These are phyloP conservation scores for Callocephalon fimbriatum DNA, from an alignment of 2,113 vertebrate species.

Conservation along the genomic window DNA sequence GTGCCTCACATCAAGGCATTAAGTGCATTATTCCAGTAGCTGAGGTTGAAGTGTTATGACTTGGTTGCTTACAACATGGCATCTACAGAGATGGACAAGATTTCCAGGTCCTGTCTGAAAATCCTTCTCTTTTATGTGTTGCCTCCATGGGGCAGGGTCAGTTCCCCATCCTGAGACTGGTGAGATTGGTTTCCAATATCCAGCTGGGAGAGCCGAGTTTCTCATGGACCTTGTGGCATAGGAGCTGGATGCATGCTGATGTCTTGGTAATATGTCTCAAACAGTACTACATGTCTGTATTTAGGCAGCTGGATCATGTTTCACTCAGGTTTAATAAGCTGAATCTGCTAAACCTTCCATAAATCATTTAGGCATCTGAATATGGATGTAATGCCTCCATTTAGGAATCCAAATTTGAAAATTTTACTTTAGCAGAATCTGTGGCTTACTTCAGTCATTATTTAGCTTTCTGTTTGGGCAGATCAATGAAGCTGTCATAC, in stretches of 20 bases:
- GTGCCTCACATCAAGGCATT: slow-evolving; percentile 34
- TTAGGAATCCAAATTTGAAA: background rate
- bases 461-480: background rate
- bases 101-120: background rate
- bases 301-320: background rate
- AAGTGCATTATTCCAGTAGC: background rate
- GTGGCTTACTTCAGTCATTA: background rate
- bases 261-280: background rate
- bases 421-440: background rate
- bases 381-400: background rate
- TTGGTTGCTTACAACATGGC: background rate
- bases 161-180: background rate
- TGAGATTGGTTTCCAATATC: background rate
- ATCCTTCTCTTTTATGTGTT: background rate
- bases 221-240: background rate
- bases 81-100: background rate
- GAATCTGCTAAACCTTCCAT: background rate
- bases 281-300: background rate
- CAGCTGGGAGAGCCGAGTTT: background rate
- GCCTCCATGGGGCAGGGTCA: background rate
- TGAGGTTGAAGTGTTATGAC: background rate
- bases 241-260: background rate
- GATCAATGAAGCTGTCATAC: background rate
- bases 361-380: background rate
- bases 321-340: background rate